Evolutionary conservation across 2,888 invertebrate genomes (phyloP), one percentile per base, ranked within the genome.

Genomic region (Lissonota sp.): DNA sequence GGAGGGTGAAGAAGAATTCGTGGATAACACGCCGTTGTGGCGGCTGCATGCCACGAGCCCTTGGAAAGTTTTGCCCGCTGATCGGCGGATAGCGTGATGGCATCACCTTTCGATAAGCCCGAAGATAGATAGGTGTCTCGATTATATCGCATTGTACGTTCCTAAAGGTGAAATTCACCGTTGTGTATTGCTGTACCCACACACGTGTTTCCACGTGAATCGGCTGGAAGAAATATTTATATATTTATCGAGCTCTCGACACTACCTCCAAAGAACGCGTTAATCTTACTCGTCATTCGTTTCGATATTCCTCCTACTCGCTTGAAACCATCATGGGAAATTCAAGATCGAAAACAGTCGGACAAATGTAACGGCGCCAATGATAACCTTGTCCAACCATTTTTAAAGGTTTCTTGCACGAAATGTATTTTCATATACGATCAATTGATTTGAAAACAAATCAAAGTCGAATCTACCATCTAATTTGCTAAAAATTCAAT

Each of bases 11-110:
- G 64, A 73, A 72, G 12, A 37, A 6, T 64, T 60, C 69, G 62
- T 63, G 69, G 73, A 39, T 40, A 26, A 40, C 12, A 26, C n/a
- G n/a, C 16, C 26, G 26, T n/a, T 16, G 37, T 16, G 55, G 4
- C n/a, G 49, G 80, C 84, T 55, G 46, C 79, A 85, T 80, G 83
- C 55, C 14, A 55, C 10, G 37, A 16, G 83, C 75, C 84, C 80
- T 79, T 83, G 86, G 79, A 80, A 87, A 86, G 83, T 84, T 83
- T 85, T 63, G 71, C 71, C 60, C 84, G 83, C 84, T 88, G 89
- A 88, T 88, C 87, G 84, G 86, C 85, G 85, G 86, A 88, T 89
- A 83, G 89, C 89, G 89, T 89, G 89, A 88, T 85, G 80, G 85
- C 79, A 84, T 82, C 75, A 70, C 71, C 82, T 79, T 84, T 85